Conservation (phyloP, 2,113 vertebrate genomes). For the Brachyhypopomus occidentalis region DNA sequence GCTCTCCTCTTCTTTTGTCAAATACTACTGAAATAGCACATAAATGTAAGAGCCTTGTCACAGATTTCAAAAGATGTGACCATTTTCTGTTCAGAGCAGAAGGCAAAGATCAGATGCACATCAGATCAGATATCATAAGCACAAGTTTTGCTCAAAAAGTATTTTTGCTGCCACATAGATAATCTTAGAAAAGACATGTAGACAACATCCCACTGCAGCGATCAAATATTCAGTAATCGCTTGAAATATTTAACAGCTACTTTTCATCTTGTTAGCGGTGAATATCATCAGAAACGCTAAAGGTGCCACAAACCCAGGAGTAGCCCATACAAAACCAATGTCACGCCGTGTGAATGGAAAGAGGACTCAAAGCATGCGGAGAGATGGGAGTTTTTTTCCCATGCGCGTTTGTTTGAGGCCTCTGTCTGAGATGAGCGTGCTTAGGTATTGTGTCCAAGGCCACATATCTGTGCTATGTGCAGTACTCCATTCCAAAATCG, state of each 20-base stretch:
- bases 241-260: neutral
- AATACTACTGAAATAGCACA: neutral
- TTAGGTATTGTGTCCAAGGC: conserved; percentile 40
- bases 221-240: neutral
- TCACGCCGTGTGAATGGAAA: conserved; percentile 15
- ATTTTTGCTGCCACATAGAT: neutral
- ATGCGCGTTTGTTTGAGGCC: conserved; percentile 1
- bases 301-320: neutral
- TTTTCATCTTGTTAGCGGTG: neutral
- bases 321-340: conserved; percentile 25
- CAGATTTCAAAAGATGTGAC: neutral
- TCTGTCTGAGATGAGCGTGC: conserved; percentile 26
- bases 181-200: neutral
- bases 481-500: conserved; percentile 32
- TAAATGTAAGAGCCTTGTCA: neutral
- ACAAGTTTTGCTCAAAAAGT: neutral
- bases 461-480: neutral
- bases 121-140: neutral
- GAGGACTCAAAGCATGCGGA: conserved; percentile 7
- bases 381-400: neutral
- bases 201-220: neutral
- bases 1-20: neutral
- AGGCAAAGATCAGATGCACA: neutral
- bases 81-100: neutral
- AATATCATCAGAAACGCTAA: conserved; percentile 24